Percentiles rank a stretch among this genome's conserved stretches.
Conservation (phyloP, 2,888 invertebrate genomes). For the Maniola hyperantus region DNA sequence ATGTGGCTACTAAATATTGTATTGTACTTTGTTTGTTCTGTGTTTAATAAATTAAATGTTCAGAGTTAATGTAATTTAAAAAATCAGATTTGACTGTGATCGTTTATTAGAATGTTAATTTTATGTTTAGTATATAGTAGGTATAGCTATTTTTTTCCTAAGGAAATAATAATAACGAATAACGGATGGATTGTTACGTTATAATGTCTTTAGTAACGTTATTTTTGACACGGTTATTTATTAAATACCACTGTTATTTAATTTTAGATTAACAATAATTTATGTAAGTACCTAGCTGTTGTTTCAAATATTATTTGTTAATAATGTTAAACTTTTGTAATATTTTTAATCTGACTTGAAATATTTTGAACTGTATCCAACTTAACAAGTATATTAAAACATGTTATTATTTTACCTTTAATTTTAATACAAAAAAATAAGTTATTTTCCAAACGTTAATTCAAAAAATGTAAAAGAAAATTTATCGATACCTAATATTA, state of each 20-base stretch:
- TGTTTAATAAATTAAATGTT: not conserved
- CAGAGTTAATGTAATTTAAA: not conserved
- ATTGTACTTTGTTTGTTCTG: not conserved
- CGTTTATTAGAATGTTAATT: not conserved
- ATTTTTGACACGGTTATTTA: not conserved
- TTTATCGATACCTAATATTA: not conserved
- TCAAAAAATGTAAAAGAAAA: not conserved
- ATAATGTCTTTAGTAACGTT: not conserved
- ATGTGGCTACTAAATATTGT: constrained; percentile 6
- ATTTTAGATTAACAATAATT: not conserved
- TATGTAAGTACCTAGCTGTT: too few species aligned
- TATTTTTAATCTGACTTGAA: not conserved
- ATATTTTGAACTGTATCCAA: not conserved
- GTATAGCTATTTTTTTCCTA: not conserved
- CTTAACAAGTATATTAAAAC: too few species aligned
- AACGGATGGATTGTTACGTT: not conserved
- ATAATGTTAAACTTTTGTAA: not conserved
- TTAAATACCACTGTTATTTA: not conserved
- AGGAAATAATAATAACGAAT: not conserved
- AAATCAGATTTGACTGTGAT: not conserved
- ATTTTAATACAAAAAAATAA: not conserved
- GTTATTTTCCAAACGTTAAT: not conserved
- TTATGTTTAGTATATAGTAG: not conserved
- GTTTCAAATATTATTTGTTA: not conserved
- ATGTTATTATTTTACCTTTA: too few species aligned